Evolutionary conservation across 2,888 invertebrate species (phyloP), one percentile per base, ranked within the genome.

Genomic region (Apodemia duryi): DNA sequence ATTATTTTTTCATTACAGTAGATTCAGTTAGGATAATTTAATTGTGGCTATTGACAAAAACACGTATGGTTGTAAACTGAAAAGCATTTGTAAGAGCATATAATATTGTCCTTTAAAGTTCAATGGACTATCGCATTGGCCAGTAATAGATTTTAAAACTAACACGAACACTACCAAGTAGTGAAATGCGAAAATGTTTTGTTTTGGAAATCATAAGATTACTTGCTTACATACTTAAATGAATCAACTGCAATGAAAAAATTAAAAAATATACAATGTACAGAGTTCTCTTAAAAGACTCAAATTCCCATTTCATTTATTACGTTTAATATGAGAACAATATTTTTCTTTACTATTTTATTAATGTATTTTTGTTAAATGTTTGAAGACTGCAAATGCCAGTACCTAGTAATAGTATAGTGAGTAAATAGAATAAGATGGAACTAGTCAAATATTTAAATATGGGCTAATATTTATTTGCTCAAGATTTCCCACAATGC

Each of bases 391-490:
- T 88, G 85, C 84, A 82, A 81, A 80, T 78, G 88, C 89, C 90
- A 90, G 90, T 89, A 84, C 85, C 78, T 88, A 88, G 83, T 65
- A 76, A 78, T 86, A 85, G 77, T 76, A 77, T 80, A 77, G 71
- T 80, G 80, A 82, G 77, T 73, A 77, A 63, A 67, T 86, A 84
- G 79, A 68, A 66, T 90, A 90, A 89, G 86, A 83, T 82, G 81
- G 77, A 83, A 86, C 91, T 91, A 91, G 91, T 91, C 91, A 91
- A 86, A 86, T 85, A 80, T 84, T 79, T 82, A 81, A 79, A 76
- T 76, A 72, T 77, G 87, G 81, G 87, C 87, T 83, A 84, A 77
- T 74, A 75, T 70, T 69, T 62, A 62, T 76, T 81, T 84, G 86
- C 86, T 88, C 86, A 84, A 85, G 66, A 70, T 65, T 61, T 60